Evolutionary conservation across 2,888 invertebrate species (phyloP).

Genomic region (Adelognathus sp.): DNA sequence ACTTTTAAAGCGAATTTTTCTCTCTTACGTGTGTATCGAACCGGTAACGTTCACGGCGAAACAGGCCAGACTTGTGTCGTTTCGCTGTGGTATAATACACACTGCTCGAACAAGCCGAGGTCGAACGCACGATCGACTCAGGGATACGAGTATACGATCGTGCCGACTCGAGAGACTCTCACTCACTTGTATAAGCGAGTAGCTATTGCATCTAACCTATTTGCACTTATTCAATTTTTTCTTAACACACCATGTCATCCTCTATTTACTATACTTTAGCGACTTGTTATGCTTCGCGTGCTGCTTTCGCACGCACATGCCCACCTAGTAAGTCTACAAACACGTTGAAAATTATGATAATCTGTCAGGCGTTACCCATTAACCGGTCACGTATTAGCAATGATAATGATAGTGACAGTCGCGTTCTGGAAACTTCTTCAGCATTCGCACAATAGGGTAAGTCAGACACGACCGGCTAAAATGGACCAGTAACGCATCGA

Average conservation of each 20-base stretch:
- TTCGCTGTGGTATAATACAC: neutral
- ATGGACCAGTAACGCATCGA: too few species aligned
- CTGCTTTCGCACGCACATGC: too few species aligned
- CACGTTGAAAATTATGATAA: too few species aligned
- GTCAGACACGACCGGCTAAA: too few species aligned
- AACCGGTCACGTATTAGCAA: too few species aligned
- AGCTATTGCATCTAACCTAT: neutral
- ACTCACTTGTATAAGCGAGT: neutral
- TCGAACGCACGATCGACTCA: neutral
- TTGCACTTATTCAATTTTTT: neutral
- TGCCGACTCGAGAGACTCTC: neutral
- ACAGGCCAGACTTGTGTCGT: neutral
- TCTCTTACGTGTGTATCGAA: slow-evolving; percentile 4
- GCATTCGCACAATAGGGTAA: too few species aligned
- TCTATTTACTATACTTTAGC: too few species aligned
- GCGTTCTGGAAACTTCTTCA: too few species aligned
- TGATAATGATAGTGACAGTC: too few species aligned
- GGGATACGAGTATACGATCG: neutral
- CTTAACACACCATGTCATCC: neutral
- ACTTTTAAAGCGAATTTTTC: slow-evolving; percentile 68
- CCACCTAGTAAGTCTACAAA: too few species aligned
- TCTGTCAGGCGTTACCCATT: too few species aligned
- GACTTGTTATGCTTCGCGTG: too few species aligned
- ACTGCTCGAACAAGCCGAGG: neutral
- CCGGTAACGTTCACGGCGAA: slow-evolving; percentile 61